phyloP scores from a whole-genome alignment of 2,113 vertebrate genomes.

The Onychostoma macrolepis region DNA sequence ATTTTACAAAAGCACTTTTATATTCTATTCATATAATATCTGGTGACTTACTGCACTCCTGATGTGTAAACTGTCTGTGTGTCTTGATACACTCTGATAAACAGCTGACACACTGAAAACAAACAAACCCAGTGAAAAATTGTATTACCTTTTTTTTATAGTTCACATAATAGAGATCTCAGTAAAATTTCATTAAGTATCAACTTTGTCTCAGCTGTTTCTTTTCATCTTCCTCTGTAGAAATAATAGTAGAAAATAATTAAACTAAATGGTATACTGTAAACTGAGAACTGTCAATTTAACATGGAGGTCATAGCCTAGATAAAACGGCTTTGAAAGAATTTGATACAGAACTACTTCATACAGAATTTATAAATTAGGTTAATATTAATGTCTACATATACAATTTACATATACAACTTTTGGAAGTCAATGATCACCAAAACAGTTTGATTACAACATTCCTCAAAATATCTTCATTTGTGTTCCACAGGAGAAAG shows the following conservation, averaged over 20 bases:
- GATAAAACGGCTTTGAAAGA: background rate
- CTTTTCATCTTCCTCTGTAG: background rate
- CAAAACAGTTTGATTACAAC: background rate
- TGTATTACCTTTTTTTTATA: background rate
- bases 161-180: background rate
- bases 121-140: slow-evolving; percentile 40
- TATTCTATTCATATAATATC: background rate
- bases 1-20: background rate
- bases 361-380: background rate
- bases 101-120: slow-evolving; percentile 82
- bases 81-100: slow-evolving; percentile 90
- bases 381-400: background rate
- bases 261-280: background rate
- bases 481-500: background rate
- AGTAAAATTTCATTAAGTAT: background rate
- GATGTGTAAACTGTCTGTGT: slow-evolving; percentile 90
- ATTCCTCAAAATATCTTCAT: background rate
- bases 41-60: slow-evolving; percentile 86
- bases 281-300: background rate
- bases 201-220: background rate
- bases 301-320: background rate
- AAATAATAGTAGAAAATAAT: background rate
- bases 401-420: background rate
- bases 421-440: background rate
- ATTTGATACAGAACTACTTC: background rate